Percentiles rank a stretch among this genome's conserved stretches.
Evolutionary conservation across 2,888 invertebrate genomes (phyloP).

Genomic region (Craniophora ligustri): DNA sequence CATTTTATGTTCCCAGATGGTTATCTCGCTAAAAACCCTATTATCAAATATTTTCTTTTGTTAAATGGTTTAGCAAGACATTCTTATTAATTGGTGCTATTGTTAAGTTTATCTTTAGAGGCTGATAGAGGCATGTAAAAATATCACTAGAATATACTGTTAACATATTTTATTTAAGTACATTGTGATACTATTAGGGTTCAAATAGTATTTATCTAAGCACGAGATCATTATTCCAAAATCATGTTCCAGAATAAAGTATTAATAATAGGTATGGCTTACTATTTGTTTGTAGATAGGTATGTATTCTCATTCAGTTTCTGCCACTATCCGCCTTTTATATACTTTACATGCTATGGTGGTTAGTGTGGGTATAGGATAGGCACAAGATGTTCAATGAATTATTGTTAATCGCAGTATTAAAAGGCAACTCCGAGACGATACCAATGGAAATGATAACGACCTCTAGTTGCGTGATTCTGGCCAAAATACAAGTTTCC

Average conservation of each 20-base stretch:
- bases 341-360: not conserved
- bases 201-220: too few species aligned
- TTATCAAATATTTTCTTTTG: slow-evolving; percentile 53
- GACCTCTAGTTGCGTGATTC: slow-evolving; percentile 33
- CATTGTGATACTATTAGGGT: too few species aligned
- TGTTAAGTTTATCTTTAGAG: too few species aligned
- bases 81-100: slow-evolving; percentile 14
- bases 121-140: too few species aligned
- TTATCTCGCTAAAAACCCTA: slow-evolving; percentile 53
- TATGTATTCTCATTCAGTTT: too few species aligned
- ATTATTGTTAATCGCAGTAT: slow-evolving; percentile 1
- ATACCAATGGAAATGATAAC: slow-evolving; percentile 39
- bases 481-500: slow-evolving; percentile 66
- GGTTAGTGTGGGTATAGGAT: slow-evolving; percentile 2
- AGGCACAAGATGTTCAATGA: slow-evolving; percentile 4
- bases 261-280: too few species aligned
- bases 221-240: too few species aligned
- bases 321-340: too few species aligned
- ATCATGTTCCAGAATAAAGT: too few species aligned
- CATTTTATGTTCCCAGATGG: slow-evolving; percentile 58
- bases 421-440: slow-evolving; percentile 12
- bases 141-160: too few species aligned
- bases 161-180: too few species aligned
- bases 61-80: slow-evolving; percentile 24
- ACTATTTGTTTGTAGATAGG: too few species aligned